Evolutionary conservation across 2,113 vertebrate genomes (phyloP).

Genomic region (Osmerus eperlanus): DNA sequence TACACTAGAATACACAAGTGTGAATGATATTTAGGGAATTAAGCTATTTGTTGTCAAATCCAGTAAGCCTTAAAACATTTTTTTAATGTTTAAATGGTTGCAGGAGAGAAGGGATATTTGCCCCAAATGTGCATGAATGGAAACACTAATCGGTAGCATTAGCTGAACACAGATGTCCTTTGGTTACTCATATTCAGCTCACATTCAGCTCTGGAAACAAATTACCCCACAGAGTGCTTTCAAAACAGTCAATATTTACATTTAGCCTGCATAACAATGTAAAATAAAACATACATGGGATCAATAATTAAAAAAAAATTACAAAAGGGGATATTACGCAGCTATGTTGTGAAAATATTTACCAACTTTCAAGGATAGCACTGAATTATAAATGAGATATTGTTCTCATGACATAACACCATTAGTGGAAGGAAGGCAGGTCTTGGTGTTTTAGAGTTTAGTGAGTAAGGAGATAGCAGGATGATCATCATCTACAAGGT

Average conservation of each 20-base stretch:
- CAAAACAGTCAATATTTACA: constrained; percentile 25
- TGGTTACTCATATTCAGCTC: neutral
- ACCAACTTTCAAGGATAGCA: constrained; percentile 8
- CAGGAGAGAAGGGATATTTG: neutral
- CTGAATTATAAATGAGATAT: constrained; percentile 46
- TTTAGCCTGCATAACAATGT: neutral
- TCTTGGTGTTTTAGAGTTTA: constrained; percentile 26
- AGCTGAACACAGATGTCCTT: constrained; percentile 11
- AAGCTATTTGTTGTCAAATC: neutral
- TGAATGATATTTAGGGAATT: neutral
- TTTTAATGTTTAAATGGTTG: neutral
- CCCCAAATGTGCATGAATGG: neutral
- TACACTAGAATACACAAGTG: neutral
- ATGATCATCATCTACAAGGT: neutral
- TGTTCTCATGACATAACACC: constrained; percentile 4
- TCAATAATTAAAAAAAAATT: constrained; percentile 1
- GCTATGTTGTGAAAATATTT: constrained; percentile 42
- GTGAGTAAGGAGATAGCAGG: constrained; percentile 36
- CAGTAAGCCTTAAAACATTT: neutral
- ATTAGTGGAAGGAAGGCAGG: constrained; percentile 32
- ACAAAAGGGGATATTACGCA: neutral
- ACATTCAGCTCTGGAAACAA: constrained; percentile 22
- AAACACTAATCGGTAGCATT: constrained; percentile 7
- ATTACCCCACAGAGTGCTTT: constrained; percentile 11
- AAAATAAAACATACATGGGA: neutral